A percentile compares a stretch with the other conserved stretches of the same genome.
Conservation (phyloP, 2,888 invertebrate genomes). For the Lamproptera curius region DNA sequence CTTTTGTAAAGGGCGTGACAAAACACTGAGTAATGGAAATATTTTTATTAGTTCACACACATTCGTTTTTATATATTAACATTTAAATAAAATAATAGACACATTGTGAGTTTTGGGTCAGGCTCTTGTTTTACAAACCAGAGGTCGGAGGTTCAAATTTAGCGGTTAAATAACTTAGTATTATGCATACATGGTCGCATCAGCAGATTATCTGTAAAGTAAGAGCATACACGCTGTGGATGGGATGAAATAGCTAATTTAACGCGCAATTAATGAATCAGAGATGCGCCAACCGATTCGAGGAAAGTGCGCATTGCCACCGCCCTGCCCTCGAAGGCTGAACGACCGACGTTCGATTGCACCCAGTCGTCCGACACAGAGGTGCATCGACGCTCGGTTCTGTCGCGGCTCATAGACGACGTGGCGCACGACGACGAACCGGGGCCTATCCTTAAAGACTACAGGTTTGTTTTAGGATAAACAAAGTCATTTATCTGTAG, state of each 20-base stretch:
- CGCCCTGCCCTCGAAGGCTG: constrained; percentile 23
- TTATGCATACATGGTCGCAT: too few relatives aligned
- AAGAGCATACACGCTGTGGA: too few relatives aligned
- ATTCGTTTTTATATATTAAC: too few relatives aligned
- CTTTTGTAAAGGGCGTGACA: neutral
- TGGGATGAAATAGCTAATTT: too few relatives aligned
- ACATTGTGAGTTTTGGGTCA: too few relatives aligned
- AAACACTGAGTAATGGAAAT: neutral
- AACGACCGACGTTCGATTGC: constrained; percentile 25
- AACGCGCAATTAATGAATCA: too few relatives aligned
- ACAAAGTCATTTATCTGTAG: neutral
- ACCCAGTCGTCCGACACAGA: constrained; percentile 34
- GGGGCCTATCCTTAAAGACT: constrained; percentile 54
- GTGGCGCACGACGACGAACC: constrained; percentile 28
- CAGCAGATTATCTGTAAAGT: too few relatives aligned
- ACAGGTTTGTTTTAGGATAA: constrained; percentile 36
- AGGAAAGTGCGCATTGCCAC: constrained; percentile 47
- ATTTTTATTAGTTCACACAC: too few relatives aligned
- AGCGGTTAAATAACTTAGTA: too few relatives aligned
- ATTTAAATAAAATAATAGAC: too few relatives aligned
- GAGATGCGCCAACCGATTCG: neutral
- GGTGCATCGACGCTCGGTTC: constrained; percentile 36
- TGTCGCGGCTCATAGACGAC: constrained; percentile 46
- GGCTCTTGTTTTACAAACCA: too few relatives aligned
- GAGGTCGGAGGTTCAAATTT: too few relatives aligned